Conservation (phyloP, 2,888 invertebrate species). For the Coelopa pilipes region DNA sequence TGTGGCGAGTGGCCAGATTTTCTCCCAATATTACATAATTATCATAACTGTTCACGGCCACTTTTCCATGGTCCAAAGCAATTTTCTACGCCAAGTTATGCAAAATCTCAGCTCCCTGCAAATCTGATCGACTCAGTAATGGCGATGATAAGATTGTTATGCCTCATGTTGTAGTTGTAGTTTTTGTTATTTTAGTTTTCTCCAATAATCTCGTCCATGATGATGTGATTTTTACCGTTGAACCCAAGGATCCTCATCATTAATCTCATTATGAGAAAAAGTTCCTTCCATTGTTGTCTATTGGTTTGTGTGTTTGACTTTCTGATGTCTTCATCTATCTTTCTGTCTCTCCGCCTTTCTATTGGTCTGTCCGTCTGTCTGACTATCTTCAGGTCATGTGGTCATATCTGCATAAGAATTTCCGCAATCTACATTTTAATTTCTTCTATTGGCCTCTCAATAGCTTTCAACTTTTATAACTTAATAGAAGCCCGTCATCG, state of each 20-base stretch:
- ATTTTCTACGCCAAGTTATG: background rate
- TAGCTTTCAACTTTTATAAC: conserved; percentile 5
- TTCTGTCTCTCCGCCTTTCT: too few species aligned
- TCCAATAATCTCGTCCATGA: background rate
- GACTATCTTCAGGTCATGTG: conserved; percentile 16
- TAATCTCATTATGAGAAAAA: too few species aligned
- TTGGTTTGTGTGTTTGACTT: too few species aligned
- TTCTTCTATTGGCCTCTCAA: background rate
- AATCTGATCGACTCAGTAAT: background rate
- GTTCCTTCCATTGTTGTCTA: too few species aligned
- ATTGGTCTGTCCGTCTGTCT: too few species aligned
- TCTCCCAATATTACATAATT: background rate
- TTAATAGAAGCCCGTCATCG: conserved; percentile 11
- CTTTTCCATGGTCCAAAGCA: background rate
- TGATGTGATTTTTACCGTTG: background rate
- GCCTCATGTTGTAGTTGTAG: background rate
- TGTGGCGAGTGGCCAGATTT: too few species aligned
- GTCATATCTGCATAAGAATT: conserved; percentile 16
- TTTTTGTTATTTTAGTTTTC: background rate
- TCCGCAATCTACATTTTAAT: conserved; percentile 20
- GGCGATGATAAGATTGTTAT: background rate
- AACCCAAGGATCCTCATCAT: too few species aligned
- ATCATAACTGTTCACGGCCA: conserved; percentile 5
- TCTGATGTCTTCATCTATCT: too few species aligned
- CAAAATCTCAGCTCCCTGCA: conserved; percentile 7